phyloP scores from a whole-genome alignment of 2,888 invertebrate species.

The Andrena bicolor region DNA sequence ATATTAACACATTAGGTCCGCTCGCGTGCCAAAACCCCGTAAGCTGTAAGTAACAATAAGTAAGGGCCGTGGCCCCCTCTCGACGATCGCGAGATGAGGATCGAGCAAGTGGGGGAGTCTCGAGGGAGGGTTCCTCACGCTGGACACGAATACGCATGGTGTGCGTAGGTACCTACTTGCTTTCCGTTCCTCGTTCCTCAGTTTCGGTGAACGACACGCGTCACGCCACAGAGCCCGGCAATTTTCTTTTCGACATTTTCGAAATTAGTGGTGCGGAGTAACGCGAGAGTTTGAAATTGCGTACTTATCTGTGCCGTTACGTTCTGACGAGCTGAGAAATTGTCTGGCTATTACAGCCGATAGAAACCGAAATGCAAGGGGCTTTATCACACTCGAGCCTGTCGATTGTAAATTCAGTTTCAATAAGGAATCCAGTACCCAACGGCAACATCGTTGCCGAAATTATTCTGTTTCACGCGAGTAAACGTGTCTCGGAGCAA shows the following conservation, averaged over 20 bases:
- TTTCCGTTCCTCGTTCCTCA: slow-evolving; percentile 23
- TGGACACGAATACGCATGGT: slow-evolving; percentile 26
- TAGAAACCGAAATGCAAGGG: background rate
- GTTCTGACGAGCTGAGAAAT: no score
- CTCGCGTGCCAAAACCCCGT: slow-evolving; percentile 82
- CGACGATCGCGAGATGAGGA: slow-evolving; percentile 61
- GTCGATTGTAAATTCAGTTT: background rate
- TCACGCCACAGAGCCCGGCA: slow-evolving; percentile 24
- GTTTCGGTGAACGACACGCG: slow-evolving; percentile 48
- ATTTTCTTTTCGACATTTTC: slow-evolving; percentile 27
- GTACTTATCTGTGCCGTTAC: no score
- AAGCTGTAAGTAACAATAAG: slow-evolving; percentile 81
- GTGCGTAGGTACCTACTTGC: slow-evolving; percentile 3
- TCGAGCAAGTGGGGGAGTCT: slow-evolving; percentile 31
- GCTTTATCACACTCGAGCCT: background rate
- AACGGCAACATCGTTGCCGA: background rate
- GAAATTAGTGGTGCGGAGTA: background rate
- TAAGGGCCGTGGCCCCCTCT: slow-evolving; percentile 65
- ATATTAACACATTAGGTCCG: slow-evolving; percentile 83
- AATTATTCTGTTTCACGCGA: slow-evolving; percentile 6
- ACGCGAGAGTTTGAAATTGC: background rate
- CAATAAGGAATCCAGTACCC: background rate
- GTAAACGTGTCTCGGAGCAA: slow-evolving; percentile 13
- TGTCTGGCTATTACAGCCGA: no score
- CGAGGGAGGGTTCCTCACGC: slow-evolving; percentile 20